phyloP scores from a whole-genome alignment of 2,113 vertebrate genomes.

The Calyptomena viridis region DNA sequence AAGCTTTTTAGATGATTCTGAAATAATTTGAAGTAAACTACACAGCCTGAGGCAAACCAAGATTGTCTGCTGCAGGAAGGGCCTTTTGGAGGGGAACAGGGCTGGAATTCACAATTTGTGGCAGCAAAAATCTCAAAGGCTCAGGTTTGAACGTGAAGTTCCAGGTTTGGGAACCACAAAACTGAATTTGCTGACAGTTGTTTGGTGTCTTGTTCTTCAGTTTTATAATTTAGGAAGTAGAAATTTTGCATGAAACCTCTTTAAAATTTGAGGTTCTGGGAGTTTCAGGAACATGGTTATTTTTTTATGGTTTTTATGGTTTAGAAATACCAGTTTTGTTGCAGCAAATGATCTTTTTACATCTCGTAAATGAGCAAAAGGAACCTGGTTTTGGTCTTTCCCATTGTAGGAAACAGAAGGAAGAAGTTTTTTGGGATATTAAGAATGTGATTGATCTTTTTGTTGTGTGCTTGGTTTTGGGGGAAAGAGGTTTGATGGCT shows the following conservation, averaged over 20 bases:
- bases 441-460: background rate
- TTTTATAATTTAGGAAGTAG: background rate
- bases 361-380: background rate
- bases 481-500: background rate
- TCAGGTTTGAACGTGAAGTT: background rate
- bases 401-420: background rate
- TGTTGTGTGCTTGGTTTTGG: background rate
- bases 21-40: slow-evolving; percentile 75
- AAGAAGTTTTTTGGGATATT: background rate
- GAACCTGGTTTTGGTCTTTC: background rate
- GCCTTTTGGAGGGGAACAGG: slow-evolving; percentile 31
- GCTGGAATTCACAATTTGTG: slow-evolving; percentile 48
- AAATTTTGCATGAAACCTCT: background rate
- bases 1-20: slow-evolving; percentile 83
- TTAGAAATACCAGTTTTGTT: background rate
- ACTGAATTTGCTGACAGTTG: background rate
- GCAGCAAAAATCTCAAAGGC: slow-evolving; percentile 11
- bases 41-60: slow-evolving; percentile 72
- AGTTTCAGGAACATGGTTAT: rapidly evolving
- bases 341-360: background rate
- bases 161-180: background rate
- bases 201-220: background rate
- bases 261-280: background rate
- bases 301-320: background rate
- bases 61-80: slow-evolving; percentile 61